phyloP scores from a whole-genome alignment of 2,888 invertebrate species.

The Ceriagrion tenellum region DNA sequence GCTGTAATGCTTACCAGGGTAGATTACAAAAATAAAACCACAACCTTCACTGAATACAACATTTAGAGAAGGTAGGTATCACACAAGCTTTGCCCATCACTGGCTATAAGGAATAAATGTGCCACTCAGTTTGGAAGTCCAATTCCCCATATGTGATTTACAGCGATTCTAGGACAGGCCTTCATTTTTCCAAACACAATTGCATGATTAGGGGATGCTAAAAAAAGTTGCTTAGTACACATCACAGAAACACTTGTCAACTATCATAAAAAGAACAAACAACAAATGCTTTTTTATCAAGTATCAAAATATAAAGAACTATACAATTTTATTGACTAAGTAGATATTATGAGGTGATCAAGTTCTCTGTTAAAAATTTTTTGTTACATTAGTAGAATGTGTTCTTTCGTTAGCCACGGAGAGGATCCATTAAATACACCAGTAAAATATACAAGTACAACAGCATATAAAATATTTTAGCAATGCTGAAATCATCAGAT shows the following conservation, averaged over 20 bases:
- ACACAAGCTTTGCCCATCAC: not conserved
- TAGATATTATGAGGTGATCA: not conserved
- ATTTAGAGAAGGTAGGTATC: not conserved
- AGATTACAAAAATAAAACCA: not conserved
- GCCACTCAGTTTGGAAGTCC: not conserved
- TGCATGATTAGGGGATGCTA: not conserved
- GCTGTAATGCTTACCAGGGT: no score
- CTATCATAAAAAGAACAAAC: not conserved
- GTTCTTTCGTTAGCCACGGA: slow-evolving; percentile 15
- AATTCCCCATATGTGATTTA: not conserved
- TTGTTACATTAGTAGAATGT: not conserved
- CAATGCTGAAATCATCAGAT: not conserved
- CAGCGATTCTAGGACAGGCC: not conserved
- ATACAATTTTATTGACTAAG: slow-evolving; percentile 30
- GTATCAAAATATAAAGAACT: slow-evolving; percentile 24
- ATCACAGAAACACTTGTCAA: not conserved
- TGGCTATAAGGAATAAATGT: not conserved
- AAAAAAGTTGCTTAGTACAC: not conserved
- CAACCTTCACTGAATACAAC: not conserved
- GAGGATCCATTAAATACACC: slow-evolving; percentile 19
- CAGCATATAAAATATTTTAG: slow-evolving; percentile 32
- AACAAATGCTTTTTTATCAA: slow-evolving; percentile 3
- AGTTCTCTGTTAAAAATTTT: not conserved
- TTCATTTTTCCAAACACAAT: not conserved
- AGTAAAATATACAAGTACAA: not conserved